A percentile compares a stretch with the other conserved stretches of the same genome.
phyloP scores from a whole-genome alignment of 1,140 invertebrate species.

The Ceratosolen solmsi region DNA sequence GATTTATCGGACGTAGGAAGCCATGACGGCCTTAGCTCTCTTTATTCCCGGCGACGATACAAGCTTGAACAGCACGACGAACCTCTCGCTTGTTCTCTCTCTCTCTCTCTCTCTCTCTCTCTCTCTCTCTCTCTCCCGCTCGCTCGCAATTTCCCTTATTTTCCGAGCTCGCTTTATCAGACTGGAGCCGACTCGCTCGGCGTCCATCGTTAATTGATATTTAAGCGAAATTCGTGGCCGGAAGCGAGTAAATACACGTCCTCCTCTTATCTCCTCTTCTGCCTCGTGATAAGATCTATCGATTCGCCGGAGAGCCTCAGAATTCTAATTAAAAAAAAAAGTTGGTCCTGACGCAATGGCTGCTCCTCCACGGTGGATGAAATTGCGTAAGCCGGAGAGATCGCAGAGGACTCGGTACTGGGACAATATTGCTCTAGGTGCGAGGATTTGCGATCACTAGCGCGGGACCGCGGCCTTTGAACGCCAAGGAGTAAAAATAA shows the following conservation, averaged over 20 bases:
- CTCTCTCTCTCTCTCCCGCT: neutral
- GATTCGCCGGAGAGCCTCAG: neutral
- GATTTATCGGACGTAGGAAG: conserved; percentile 66
- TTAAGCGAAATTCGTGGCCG: neutral
- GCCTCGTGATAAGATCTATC: conserved; percentile 20
- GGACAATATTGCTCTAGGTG: neutral
- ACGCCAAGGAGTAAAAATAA: conserved; percentile 65
- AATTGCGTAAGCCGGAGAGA: no score
- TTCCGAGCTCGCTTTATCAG: neutral
- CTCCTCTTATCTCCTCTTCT: neutral
- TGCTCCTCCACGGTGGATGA: neutral
- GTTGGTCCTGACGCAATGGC: no score
- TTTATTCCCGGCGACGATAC: neutral
- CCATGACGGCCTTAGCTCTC: neutral
- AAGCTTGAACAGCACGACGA: neutral
- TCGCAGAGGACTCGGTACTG: no score
- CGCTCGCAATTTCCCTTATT: conserved; percentile 16
- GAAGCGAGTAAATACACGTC: conserved; percentile 3
- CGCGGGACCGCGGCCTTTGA: conserved; percentile 59
- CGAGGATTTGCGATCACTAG: conserved; percentile 46
- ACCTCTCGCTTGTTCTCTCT: neutral
- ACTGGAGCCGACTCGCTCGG: neutral
- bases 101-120: neutral
- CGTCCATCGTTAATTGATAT: conserved; percentile 40
- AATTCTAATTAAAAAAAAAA: conserved; percentile 42